Percentiles rank a stretch among this genome's conserved stretches.
Conservation (phyloP, 92 coral and sea anemone genomes). For the Porites cylindrica region DNA sequence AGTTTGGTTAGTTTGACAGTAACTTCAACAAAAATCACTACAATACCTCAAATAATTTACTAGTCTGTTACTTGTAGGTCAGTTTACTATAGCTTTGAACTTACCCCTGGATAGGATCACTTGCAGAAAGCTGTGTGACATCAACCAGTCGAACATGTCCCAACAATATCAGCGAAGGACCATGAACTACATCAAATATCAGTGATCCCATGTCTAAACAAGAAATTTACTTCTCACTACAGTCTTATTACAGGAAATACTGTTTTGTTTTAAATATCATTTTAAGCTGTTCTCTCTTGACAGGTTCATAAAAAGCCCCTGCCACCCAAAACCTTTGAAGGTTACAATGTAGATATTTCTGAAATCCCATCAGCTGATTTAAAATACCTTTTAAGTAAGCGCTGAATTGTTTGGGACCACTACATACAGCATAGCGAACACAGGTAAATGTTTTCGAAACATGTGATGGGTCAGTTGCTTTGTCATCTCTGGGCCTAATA, state of each 20-base stretch:
- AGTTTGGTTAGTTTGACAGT: too few relatives aligned
- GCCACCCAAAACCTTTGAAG: too few relatives aligned
- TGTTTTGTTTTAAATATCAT: too few relatives aligned
- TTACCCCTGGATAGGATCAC: conserved; percentile 91
- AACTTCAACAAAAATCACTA: too few relatives aligned
- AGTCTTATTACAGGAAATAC: too few relatives aligned
- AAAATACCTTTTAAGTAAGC: conserved; percentile 86
- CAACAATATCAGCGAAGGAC: conserved; percentile 71
- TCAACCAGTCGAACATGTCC: conserved; percentile 83
- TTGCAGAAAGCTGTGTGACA: conserved; percentile 79
- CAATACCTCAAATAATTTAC: too few relatives aligned
- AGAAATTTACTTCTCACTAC: too few relatives aligned
- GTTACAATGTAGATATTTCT: too few relatives aligned
- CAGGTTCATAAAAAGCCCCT: too few relatives aligned
- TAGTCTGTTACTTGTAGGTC: not conserved
- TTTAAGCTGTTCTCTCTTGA: too few relatives aligned
- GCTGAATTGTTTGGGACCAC: conserved; percentile 97
- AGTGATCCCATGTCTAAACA: conserved; percentile 91
- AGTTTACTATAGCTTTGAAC: conserved; percentile 27
- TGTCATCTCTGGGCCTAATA: conserved; percentile 63
- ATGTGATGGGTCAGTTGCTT: conserved; percentile 3
- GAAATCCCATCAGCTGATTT: too few relatives aligned
- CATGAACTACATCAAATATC: conserved; percentile 86
- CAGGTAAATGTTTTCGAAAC: conserved; percentile 39
- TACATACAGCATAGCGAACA: conserved; percentile 91